phyloP scores from a whole-genome alignment of 2,888 invertebrate genomes.

The Sabellastarte sp. region DNA sequence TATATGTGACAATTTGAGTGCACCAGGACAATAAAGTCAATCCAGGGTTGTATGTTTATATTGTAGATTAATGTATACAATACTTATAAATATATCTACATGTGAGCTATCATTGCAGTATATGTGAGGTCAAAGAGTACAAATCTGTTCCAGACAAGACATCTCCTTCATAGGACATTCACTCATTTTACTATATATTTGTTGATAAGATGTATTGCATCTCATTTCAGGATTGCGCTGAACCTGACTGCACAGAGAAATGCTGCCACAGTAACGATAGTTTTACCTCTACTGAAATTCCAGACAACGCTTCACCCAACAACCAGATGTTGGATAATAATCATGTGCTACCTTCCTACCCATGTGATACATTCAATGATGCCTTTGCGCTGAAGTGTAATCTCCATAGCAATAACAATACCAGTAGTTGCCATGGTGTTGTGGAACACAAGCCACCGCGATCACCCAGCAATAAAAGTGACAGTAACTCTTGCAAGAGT shows the following conservation, averaged over 20 bases:
- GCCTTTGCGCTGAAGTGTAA: no score
- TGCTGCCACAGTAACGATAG: not conserved
- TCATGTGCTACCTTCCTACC: not conserved
- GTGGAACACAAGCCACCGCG: not conserved
- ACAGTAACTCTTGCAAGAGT: not conserved
- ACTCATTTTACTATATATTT: no score
- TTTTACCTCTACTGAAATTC: not conserved
- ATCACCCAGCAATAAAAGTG: not conserved
- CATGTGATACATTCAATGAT: not conserved
- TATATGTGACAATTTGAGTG: no score
- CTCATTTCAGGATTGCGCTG: not conserved
- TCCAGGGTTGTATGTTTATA: no score
- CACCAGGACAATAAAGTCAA: no score
- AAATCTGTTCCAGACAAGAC: no score
- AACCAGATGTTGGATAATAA: not conserved
- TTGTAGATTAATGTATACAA: no score
- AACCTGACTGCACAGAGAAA: not conserved
- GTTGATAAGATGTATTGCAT: no score
- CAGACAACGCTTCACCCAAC: not conserved
- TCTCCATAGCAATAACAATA: not conserved
- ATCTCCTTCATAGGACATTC: no score
- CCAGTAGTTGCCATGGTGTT: not conserved
- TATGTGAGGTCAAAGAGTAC: no score
- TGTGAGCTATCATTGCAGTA: no score
- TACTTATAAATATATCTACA: no score